phyloP scores from a whole-genome alignment of 2,797 vertebrate genomes.

The Astyanax mexicanus region DNA sequence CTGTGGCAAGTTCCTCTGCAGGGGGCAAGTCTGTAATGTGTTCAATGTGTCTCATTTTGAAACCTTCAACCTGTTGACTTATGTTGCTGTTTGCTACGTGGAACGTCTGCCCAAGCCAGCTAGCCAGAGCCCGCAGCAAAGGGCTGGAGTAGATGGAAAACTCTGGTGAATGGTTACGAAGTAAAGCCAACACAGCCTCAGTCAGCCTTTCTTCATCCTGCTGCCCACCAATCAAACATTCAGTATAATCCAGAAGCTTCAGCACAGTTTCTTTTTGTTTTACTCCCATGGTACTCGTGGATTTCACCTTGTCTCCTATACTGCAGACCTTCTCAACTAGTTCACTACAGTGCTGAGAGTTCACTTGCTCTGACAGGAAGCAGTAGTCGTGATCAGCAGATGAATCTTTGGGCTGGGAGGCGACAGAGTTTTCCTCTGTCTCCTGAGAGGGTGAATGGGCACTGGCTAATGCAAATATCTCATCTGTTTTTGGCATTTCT shows the following conservation, averaged over 20 bases:
- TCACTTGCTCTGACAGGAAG: conserved; percentile 44
- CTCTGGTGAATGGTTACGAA: conserved; percentile 64
- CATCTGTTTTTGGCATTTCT: conserved; percentile 25
- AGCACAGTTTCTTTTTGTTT: conserved; percentile 61
- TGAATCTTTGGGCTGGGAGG: conserved; percentile 17
- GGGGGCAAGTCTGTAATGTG: conserved; percentile 83
- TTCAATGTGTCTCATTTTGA: conserved; percentile 84
- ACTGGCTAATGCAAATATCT: not conserved
- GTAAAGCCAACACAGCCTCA: conserved; percentile 69
- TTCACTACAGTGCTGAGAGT: conserved; percentile 19
- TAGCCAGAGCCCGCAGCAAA: conserved; percentile 73
- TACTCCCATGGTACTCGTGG: conserved; percentile 26
- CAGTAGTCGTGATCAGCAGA: conserved; percentile 82
- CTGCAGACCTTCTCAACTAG: conserved; percentile 65
- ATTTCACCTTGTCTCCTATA: conserved; percentile 64
- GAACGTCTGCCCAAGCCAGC: conserved; percentile 83
- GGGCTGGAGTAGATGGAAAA: conserved; percentile 74
- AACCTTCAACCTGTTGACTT: conserved; percentile 82
- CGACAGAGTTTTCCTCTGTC: not conserved
- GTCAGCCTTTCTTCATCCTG: conserved; percentile 68
- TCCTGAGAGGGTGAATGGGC: not conserved
- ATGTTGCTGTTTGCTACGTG: conserved; percentile 78
- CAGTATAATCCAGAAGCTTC: conserved; percentile 71
- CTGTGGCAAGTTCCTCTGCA: conserved; percentile 78
- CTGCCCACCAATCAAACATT: conserved; percentile 60